These are phyloP conservation scores for Pithys albifrons DNA, from an alignment of 2,113 vertebrate genomes.

Conservation along the genomic window DNA sequence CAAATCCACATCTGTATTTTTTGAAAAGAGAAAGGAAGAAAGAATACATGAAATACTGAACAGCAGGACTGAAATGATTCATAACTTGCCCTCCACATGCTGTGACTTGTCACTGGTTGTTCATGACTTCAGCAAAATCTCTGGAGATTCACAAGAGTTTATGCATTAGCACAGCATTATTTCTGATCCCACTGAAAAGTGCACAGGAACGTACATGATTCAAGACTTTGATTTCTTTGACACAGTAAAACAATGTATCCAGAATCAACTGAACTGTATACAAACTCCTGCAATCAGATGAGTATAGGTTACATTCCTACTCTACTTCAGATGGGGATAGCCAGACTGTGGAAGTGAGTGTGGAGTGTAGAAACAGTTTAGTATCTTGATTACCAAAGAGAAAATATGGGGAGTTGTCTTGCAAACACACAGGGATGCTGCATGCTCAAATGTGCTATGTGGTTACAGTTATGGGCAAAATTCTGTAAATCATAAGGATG, in stretches of 20 bases:
- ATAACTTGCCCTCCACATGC: slow-evolving; percentile 1
- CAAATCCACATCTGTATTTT: slow-evolving; percentile 12
- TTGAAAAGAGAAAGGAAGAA: not conserved
- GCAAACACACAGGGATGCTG: not conserved
- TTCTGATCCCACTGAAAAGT: slow-evolving; percentile 15
- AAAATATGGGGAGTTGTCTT: not conserved
- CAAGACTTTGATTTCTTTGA: not conserved
- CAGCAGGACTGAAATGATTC: slow-evolving; percentile 12
- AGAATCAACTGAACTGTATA: not conserved
- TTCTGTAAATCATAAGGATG: not conserved
- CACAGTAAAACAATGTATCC: not conserved
- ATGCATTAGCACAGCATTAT: slow-evolving; percentile 37
- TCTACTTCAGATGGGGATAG: not conserved
- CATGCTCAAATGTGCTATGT: fast-evolving
- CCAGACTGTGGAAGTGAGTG: fast-evolving
- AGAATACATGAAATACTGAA: not conserved
- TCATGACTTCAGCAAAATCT: slow-evolving; percentile 31
- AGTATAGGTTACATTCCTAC: not conserved
- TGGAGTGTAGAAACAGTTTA: not conserved
- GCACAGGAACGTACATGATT: not conserved
- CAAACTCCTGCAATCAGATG: not conserved
- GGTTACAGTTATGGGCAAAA: not conserved
- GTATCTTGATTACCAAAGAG: not conserved
- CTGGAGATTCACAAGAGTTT: slow-evolving; percentile 33
- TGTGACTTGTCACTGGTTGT: slow-evolving; percentile 33